A percentile compares a stretch with the other conserved stretches of the same genome.
Conservation (phyloP, 2,888 invertebrate species). For the Dicranocentrus wangi region DNA sequence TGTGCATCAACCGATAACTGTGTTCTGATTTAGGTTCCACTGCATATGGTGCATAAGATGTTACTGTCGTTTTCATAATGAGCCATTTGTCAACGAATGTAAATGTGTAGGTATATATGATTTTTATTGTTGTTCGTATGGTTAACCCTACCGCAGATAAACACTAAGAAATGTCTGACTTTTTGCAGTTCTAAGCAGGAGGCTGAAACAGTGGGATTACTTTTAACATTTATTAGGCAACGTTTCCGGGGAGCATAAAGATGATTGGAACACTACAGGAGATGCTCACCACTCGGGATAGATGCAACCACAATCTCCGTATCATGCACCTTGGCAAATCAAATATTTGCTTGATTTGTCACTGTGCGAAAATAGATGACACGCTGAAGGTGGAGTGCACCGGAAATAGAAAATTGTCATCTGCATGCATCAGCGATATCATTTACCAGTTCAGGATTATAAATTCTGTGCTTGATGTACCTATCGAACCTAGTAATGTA, state of each 20-base stretch:
- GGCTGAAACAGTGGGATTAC: too few relatives aligned
- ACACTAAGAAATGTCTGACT: too few relatives aligned
- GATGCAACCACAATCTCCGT: slow-evolving; percentile 55
- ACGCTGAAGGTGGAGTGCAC: slow-evolving; percentile 34
- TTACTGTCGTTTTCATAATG: slow-evolving; percentile 47
- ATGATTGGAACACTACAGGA: slow-evolving; percentile 31
- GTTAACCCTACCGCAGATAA: too few relatives aligned
- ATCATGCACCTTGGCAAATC: slow-evolving; percentile 30
- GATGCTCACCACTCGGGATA: slow-evolving; percentile 10
- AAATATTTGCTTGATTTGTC: slow-evolving; percentile 52
- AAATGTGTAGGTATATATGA: too few relatives aligned
- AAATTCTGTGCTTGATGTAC: slow-evolving; percentile 47
- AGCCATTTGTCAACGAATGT: slow-evolving; percentile 45
- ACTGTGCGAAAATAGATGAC: slow-evolving; percentile 58
- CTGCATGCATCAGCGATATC: slow-evolving; percentile 44
- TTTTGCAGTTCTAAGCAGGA: too few relatives aligned
- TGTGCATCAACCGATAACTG: slow-evolving; percentile 16
- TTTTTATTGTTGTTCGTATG: too few relatives aligned
- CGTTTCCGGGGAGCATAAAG: too few relatives aligned
- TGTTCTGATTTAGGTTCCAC: slow-evolving; percentile 3
- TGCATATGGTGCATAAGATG: slow-evolving; percentile 19
- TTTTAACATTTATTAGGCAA: too few relatives aligned
- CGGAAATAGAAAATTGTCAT: slow-evolving; percentile 50
- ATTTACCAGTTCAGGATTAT: slow-evolving; percentile 52
- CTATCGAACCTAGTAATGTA: slow-evolving; percentile 30